These are phyloP conservation scores for Nasonia vitripennis DNA, from an alignment of 1,140 invertebrate genomes.

Conservation along the genomic window DNA sequence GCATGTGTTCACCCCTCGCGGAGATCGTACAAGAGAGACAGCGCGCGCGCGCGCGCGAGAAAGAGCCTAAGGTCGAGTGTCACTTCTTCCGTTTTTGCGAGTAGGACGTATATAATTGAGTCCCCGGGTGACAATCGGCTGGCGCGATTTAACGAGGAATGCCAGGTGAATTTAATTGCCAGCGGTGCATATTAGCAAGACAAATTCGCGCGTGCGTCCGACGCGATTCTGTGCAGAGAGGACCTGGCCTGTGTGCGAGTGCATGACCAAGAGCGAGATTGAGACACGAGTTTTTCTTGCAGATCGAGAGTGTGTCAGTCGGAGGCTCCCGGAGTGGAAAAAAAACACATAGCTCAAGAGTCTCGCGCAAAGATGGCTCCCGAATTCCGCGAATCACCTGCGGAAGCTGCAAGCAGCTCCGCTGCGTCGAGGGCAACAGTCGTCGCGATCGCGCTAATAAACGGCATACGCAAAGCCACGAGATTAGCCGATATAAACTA, in stretches of 20 bases:
- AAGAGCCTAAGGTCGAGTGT: slow-evolving; percentile 9
- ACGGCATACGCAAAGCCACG: slow-evolving; percentile 7
- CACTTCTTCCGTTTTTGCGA: not conserved
- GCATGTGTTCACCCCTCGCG: slow-evolving; percentile 36
- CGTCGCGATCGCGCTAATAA: not conserved
- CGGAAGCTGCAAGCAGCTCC: not conserved
- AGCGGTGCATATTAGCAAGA: not conserved
- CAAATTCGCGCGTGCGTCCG: not conserved
- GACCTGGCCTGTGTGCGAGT: not conserved
- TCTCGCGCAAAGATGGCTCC: slow-evolving; percentile 11
- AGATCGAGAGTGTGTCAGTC: not conserved
- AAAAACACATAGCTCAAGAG: not conserved
- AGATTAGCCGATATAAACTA: slow-evolving; percentile 13
- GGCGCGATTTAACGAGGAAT: not conserved
- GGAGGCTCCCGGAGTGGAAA: not conserved
- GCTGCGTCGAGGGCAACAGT: not conserved
- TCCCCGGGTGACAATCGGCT: not conserved
- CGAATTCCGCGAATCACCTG: not conserved
- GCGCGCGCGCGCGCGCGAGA: not conserved
- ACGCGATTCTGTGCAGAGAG: not conserved
- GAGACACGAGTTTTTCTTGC: not conserved
- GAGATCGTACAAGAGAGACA: not conserved
- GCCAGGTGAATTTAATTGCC: not conserved
- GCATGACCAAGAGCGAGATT: no score
- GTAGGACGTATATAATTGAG: not conserved